phyloP scores from a whole-genome alignment of 2,113 vertebrate species.

The Lamprologus ornatipinnis region DNA sequence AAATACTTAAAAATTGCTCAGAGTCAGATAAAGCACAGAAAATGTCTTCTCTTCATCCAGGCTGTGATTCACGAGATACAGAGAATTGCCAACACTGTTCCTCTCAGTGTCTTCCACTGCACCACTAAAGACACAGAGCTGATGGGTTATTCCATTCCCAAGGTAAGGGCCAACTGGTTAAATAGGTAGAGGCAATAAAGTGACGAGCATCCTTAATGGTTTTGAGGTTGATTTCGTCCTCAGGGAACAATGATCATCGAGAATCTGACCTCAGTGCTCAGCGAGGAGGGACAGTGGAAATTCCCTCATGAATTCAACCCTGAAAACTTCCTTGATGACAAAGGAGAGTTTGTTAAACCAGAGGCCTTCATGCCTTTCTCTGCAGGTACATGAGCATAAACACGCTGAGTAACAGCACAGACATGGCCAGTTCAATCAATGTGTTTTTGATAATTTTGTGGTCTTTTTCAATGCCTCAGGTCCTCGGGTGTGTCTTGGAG shows the following conservation, averaged over 20 bases:
- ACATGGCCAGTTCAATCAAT: neutral
- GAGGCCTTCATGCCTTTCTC: conserved; percentile 66
- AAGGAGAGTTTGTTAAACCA: conserved; percentile 57
- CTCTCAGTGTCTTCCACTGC: conserved; percentile 55
- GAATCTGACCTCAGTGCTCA: conserved; percentile 42
- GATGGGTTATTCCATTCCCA: conserved; percentile 63
- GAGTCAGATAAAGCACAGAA: neutral
- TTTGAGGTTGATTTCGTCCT: neutral
- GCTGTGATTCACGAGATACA: conserved; percentile 67
- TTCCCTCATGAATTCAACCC: conserved; percentile 62
- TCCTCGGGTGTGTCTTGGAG: conserved; percentile 46
- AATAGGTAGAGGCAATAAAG: neutral
- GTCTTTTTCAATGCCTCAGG: neutral
- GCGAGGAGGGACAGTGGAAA: conserved; percentile 68
- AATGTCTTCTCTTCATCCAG: neutral
- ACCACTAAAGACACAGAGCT: conserved; percentile 52
- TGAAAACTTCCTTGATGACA: conserved; percentile 61
- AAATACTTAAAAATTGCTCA: neutral
- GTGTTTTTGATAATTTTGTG: neutral
- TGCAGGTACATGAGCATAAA: conserved; percentile 1
- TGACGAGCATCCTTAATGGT: neutral
- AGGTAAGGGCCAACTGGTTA: conserved; percentile 10
- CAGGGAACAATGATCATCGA: conserved; percentile 57
- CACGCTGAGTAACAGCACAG: neutral
- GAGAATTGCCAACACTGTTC: conserved; percentile 49